Percentiles rank a stretch among this genome's conserved stretches.
Evolutionary conservation across 2,797 vertebrate genomes (phyloP).

Genomic region (Onychomys torridus): DNA sequence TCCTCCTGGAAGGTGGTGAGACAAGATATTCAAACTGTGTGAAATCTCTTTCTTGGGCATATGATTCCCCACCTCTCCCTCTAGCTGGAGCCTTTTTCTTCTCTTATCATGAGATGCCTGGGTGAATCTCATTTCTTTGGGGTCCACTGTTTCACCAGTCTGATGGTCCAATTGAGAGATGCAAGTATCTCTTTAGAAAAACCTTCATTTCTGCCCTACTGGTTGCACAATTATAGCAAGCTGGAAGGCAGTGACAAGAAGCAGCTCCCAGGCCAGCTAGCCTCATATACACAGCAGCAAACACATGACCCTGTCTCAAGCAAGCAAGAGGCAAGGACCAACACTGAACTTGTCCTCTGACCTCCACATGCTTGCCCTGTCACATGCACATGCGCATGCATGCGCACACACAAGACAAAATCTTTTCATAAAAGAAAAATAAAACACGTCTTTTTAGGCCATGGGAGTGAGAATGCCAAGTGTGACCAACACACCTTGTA

Average conservation of each 20-base stretch:
- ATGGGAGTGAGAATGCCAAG: neutral
- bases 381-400: rapidly evolving
- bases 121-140: neutral
- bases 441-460: neutral
- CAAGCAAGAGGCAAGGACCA: neutral
- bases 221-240: neutral
- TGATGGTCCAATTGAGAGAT: neutral
- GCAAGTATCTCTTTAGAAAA: neutral
- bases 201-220: neutral
- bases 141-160: neutral
- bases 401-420: neutral
- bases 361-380: neutral
- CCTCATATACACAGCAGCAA: neutral
- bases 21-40: neutral
- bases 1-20: neutral
- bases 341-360: neutral
- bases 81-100: neutral
- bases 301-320: neutral
- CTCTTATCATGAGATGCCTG: neutral
- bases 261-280: neutral
- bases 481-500: neutral
- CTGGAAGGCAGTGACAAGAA: neutral
- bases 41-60: neutral
- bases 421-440: neutral
- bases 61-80: neutral